Conservation (phyloP, 1,140 invertebrate genomes). For the Drosophila tsacasi region DNA sequence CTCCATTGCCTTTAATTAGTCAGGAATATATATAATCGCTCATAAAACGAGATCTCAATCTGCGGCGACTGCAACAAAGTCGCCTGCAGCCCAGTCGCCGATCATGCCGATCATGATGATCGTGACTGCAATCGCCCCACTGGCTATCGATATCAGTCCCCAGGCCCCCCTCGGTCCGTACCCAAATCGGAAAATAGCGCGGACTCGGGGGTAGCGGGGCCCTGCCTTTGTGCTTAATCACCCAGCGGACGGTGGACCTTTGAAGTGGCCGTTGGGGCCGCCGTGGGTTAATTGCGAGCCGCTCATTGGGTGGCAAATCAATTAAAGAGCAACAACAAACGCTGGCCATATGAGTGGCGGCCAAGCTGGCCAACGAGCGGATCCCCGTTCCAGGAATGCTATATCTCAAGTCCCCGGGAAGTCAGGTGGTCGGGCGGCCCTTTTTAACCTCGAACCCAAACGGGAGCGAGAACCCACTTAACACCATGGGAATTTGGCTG, state of each 20-base stretch:
- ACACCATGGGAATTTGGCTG: conserved; percentile 56
- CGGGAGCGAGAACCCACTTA: conserved; percentile 28
- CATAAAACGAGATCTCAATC: conserved; percentile 68
- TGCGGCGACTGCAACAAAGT: conserved; percentile 57
- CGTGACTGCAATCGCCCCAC: conserved; percentile 40
- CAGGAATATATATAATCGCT: conserved; percentile 56
- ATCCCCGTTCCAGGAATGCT: conserved; percentile 43
- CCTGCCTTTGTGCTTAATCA: conserved; percentile 76
- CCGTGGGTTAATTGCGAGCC: conserved; percentile 77
- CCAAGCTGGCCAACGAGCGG: conserved; percentile 17
- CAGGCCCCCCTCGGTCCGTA: conserved; percentile 22
- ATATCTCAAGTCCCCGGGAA: conserved; percentile 11
- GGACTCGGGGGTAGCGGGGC: background rate
- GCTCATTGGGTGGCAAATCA: conserved; percentile 82
- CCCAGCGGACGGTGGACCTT: conserved; percentile 65
- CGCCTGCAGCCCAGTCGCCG: conserved; percentile 26
- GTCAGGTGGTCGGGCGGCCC: conserved; percentile 18
- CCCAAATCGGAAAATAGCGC: conserved; percentile 57
- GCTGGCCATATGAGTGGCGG: conserved; percentile 13
- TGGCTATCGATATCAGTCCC: conserved; percentile 43
- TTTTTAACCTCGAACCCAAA: conserved; percentile 7
- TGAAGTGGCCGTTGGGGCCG: conserved; percentile 52
- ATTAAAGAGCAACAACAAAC: conserved; percentile 57
- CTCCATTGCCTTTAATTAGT: conserved; percentile 77
- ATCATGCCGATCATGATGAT: conserved; percentile 27